Evolutionary conservation across 2,797 vertebrate genomes (phyloP), one percentile per base, ranked within the genome.

Genomic region (Rachycentron canadum): DNA sequence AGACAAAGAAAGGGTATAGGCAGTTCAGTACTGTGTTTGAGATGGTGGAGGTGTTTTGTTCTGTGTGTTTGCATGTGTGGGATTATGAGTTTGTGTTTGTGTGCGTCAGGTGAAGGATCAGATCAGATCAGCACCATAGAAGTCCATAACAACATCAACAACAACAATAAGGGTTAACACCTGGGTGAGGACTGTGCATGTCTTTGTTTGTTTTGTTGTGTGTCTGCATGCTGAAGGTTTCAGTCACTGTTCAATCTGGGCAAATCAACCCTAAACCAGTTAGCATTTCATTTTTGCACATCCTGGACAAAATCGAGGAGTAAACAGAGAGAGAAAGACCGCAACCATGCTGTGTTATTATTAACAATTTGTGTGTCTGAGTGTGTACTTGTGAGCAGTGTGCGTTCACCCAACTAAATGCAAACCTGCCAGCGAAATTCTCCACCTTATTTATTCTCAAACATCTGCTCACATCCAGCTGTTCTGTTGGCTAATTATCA

Each of bases 121-220:
- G 71, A 76, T 81, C 58, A 86, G 83, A 88, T 93, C 91, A 93
- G 92, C 92, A 93, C 91, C 91, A 91, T 87, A 84, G 36, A 90
- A 91, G 89, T 92, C 83, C 87, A 87, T 84, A 85, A 92, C 88
- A 90, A 90, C 88, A 87, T 87, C 88, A 83, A 91, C 76, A 73
- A 92, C 86, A 76, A 91, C 80, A 50, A 89, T 61, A 82, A 88
- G 79, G 87, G 79, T 91, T 84, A 41, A 81, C 85, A 84, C 81
- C 78, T 81, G 83, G 81, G 81, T 81, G 72, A 75, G 79, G 83
- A 63, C 62, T 41, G 66, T 76, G 56, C 23, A 26, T 78, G 85
- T 64, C 1, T 47, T 26, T 41, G 40, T 76, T 30, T 34, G 57
- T 64, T 76, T 14, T 58, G 61, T 55, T 57, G 68, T 80, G 73